Conservation (phyloP, 1,140 invertebrate species). For the Papilio machaon region DNA sequence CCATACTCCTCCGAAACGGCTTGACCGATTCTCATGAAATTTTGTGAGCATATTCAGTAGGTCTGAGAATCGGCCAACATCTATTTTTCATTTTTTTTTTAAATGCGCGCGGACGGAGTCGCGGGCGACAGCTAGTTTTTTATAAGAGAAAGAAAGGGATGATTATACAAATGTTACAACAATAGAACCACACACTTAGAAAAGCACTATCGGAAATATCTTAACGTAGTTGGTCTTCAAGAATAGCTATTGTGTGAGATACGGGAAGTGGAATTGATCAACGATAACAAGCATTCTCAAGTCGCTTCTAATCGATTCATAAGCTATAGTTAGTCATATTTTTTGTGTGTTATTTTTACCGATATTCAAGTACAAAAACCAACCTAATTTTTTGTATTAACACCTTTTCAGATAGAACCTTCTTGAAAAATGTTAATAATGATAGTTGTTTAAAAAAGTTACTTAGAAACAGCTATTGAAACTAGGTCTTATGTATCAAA, state of each 20-base stretch:
- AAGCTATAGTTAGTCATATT: neutral
- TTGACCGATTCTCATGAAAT: no score
- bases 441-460: no score
- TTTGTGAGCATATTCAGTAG: no score
- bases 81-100: no score
- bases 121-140: no score
- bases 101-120: no score
- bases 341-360: neutral
- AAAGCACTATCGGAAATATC: neutral
- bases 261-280: slow-evolving; percentile 20
- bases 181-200: neutral
- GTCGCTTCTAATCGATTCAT: slow-evolving; percentile 19
- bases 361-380: neutral
- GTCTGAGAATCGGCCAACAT: no score
- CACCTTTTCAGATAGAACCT: no score
- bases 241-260: neutral
- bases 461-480: neutral
- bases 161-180: neutral
- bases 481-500: no score
- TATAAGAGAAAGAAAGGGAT: neutral
- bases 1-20: no score
- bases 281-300: neutral
- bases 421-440: no score
- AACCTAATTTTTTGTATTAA: neutral
- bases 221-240: neutral